Evolutionary conservation across 2,113 vertebrate genomes (phyloP).

Genomic region (Scomber scombrus): DNA sequence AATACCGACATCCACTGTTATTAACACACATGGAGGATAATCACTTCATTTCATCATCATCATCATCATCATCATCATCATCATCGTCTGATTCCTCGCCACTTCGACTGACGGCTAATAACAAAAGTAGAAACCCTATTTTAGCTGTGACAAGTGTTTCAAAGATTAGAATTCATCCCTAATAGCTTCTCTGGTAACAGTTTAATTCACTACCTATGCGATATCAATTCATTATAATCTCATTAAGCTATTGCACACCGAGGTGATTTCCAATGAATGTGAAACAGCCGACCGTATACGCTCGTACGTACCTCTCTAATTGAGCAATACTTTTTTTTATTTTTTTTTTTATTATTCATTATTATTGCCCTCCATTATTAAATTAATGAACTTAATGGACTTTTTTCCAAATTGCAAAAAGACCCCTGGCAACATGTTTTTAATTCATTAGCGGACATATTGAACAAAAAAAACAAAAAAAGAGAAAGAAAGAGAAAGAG

Average conservation of each 20-base stretch:
- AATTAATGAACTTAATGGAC: conserved; percentile 86
- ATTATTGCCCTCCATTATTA: conserved; percentile 85
- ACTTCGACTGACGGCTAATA: conserved; percentile 59
- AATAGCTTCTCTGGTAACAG: conserved; percentile 79
- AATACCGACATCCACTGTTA: conserved; percentile 50
- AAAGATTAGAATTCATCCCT: conserved; percentile 76
- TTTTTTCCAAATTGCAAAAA: conserved; percentile 81
- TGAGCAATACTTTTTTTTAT: conserved; percentile 83
- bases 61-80: conserved; percentile 2
- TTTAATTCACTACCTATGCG: conserved; percentile 84
- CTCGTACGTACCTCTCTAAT: conserved; percentile 73
- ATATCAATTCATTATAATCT: conserved; percentile 85
- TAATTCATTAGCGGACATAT: conserved; percentile 77
- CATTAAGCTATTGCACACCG: conserved; percentile 81
- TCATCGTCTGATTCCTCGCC: conserved; percentile 26
- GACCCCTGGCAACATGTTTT: conserved; percentile 80
- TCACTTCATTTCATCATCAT: too few relatives aligned
- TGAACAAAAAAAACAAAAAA: conserved; percentile 14
- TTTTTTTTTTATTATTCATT: too few relatives aligned
- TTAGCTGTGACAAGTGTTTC: conserved; percentile 78
- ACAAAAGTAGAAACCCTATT: conserved; percentile 71
- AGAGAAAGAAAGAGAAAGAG: neutral
- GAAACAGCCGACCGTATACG: conserved; percentile 74
- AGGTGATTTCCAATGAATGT: conserved; percentile 79
- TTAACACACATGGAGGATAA: conserved; percentile 39